Percentiles rank a stretch among this genome's conserved stretches.
These are phyloP conservation scores for Bothrops alternatus DNA, from an alignment of 2,797 vertebrate genomes.

Conservation along the genomic window DNA sequence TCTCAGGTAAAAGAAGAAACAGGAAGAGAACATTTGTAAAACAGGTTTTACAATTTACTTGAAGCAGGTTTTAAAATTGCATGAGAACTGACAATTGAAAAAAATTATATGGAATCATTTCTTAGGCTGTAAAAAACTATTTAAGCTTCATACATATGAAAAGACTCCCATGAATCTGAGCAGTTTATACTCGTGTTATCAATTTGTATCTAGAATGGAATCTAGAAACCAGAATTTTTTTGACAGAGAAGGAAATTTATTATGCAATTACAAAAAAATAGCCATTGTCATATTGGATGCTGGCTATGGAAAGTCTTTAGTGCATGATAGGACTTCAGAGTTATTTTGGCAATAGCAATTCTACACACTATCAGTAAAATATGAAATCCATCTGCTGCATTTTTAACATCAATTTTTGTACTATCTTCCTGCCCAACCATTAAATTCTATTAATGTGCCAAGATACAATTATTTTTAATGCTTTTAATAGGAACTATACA, in stretches of 20 bases:
- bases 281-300: not conserved
- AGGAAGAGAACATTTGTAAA: not conserved
- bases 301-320: constrained; percentile 26
- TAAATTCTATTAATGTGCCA: constrained; percentile 23
- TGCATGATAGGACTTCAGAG: constrained; percentile 8
- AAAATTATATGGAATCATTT: not conserved
- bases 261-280: not conserved
- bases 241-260: not conserved
- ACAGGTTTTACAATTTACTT: not conserved
- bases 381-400: constrained; percentile 45
- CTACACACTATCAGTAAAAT: constrained; percentile 32
- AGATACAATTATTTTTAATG: constrained; percentile 4
- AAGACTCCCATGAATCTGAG: not conserved
- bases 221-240: not conserved
- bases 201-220: not conserved
- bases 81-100: not conserved
- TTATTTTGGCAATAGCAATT: constrained; percentile 34
- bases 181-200: not conserved
- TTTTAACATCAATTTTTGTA: constrained; percentile 47
- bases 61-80: not conserved
- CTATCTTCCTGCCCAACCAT: constrained; percentile 27
- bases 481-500: constrained; percentile 38
- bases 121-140: not conserved
- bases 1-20: not conserved
- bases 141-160: not conserved